Percentiles rank a stretch among this genome's conserved stretches.
Conservation (phyloP, 2,797 vertebrate genomes). For the Melanotaenia trifasciata region DNA sequence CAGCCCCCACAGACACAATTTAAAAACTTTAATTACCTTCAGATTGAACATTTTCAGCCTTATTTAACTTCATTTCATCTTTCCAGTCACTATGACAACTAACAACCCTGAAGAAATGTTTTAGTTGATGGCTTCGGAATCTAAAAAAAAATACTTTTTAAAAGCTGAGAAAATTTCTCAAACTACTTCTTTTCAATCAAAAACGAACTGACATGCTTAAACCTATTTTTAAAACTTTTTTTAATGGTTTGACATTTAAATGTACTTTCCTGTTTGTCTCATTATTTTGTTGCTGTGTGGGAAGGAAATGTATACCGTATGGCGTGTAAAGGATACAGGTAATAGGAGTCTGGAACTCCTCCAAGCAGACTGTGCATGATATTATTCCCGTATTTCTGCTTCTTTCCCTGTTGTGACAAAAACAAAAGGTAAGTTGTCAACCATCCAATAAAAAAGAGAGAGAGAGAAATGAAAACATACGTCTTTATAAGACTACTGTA, state of each 20-base stretch:
- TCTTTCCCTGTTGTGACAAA: slow-evolving; percentile 85
- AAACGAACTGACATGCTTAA: background rate
- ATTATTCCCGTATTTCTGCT: slow-evolving; percentile 94
- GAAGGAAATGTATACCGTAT: background rate
- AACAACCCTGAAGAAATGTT: background rate
- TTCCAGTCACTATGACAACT: background rate
- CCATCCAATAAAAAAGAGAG: background rate
- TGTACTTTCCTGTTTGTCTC: background rate
- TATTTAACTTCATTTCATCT: background rate
- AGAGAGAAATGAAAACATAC: background rate
- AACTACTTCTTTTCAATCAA: background rate
- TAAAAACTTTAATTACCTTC: background rate
- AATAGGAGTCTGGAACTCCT: slow-evolving; percentile 96
- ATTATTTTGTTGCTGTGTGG: background rate
- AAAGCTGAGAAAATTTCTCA: background rate
- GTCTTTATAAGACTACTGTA: background rate
- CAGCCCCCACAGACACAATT: background rate
- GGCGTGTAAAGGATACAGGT: slow-evolving; percentile 90
- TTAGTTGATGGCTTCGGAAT: background rate
- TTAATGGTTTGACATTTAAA: background rate
- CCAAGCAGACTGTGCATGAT: slow-evolving; percentile 93
- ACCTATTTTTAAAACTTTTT: background rate
- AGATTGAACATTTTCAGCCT: background rate
- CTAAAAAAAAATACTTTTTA: background rate
- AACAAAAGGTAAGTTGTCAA: background rate